Percentiles rank a stretch among this genome's conserved stretches.
phyloP scores from a whole-genome alignment of 2,797 vertebrate genomes.

The Gambelia wislizenii region DNA sequence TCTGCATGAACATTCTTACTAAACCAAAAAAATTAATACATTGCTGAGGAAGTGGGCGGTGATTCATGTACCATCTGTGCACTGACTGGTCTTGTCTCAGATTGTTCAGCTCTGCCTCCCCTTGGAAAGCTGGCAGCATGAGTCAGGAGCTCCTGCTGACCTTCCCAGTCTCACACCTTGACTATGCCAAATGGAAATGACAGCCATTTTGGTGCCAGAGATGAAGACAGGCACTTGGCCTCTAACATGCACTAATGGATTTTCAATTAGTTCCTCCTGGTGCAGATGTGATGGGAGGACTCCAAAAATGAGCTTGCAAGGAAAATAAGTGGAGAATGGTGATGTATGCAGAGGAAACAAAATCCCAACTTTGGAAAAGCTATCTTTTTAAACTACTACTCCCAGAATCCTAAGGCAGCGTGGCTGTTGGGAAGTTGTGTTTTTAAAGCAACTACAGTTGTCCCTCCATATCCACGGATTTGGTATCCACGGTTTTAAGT shows the following conservation, averaged over 20 bases:
- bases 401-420: too few relatives aligned
- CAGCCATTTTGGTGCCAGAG: neutral
- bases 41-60: neutral
- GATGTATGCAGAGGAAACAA: neutral
- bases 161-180: neutral
- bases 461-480: too few relatives aligned
- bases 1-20: neutral
- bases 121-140: neutral
- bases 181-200: rapidly evolving
- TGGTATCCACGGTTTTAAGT: too few relatives aligned
- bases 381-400: too few relatives aligned
- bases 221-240: neutral
- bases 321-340: too few relatives aligned
- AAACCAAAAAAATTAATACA: neutral
- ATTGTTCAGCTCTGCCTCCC: neutral
- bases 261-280: neutral
- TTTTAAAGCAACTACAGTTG: too few relatives aligned
- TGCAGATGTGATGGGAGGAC: neutral
- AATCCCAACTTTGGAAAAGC: too few relatives aligned
- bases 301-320: neutral
- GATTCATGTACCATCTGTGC: neutral
- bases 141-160: neutral
- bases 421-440: too few relatives aligned
- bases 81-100: neutral
- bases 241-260: neutral